Evolutionary conservation across 1,140 invertebrate genomes (phyloP).

Genomic region (Colletes gigas): DNA sequence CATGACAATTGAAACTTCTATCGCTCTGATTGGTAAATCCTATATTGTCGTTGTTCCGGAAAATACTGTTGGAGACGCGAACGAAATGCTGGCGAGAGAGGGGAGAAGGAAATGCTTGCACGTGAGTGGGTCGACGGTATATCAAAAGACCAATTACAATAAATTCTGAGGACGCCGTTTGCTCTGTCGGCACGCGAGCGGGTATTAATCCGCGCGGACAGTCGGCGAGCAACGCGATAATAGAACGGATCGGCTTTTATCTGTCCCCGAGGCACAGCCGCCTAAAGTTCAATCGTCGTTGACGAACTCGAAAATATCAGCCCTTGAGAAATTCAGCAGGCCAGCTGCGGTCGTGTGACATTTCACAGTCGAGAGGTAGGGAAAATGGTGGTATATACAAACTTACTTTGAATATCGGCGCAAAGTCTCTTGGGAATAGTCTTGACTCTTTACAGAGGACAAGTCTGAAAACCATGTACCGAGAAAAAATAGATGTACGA

Average conservation of each 20-base stretch:
- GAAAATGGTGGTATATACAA: too few species aligned
- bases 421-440: too few species aligned
- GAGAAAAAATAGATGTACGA: too few species aligned
- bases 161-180: slow-evolving; percentile 68
- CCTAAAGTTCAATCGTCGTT: slow-evolving; percentile 70
- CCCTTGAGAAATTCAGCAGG: slow-evolving; percentile 22
- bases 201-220: slow-evolving; percentile 67
- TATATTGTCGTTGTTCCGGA: slow-evolving; percentile 59
- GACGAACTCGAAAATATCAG: slow-evolving; percentile 67
- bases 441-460: too few species aligned
- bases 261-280: slow-evolving; percentile 56
- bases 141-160: slow-evolving; percentile 74
- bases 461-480: too few species aligned
- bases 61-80: slow-evolving; percentile 45
- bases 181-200: slow-evolving; percentile 66
- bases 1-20: neutral
- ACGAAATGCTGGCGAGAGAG: slow-evolving; percentile 30
- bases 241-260: slow-evolving; percentile 69
- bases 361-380: slow-evolving; percentile 15
- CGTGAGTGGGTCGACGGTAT: slow-evolving; percentile 59
- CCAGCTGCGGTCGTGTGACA: slow-evolving; percentile 31
- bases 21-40: slow-evolving; percentile 9
- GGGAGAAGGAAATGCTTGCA: slow-evolving; percentile 51
- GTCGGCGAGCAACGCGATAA: slow-evolving; percentile 65
- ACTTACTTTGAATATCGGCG: too few species aligned